Percentiles rank a stretch among this genome's conserved stretches.
phyloP scores from a whole-genome alignment of 2,797 vertebrate genomes.

The Hipposideros larvatus region DNA sequence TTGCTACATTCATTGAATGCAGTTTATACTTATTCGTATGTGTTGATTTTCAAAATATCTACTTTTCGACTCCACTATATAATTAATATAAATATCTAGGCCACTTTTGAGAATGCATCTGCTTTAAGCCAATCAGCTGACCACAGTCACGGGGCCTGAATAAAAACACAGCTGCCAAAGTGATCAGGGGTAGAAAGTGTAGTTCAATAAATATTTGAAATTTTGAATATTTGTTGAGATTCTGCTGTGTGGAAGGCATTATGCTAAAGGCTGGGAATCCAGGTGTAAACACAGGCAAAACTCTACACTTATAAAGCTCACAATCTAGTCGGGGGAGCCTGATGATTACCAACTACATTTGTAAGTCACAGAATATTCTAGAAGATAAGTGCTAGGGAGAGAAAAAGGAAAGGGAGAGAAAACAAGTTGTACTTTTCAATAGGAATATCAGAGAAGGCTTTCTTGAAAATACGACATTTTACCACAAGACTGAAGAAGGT shows the following conservation, averaged over 20 bases:
- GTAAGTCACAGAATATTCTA: not conserved
- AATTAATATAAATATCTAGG: not conserved
- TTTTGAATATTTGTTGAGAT: not conserved
- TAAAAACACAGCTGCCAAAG: not conserved
- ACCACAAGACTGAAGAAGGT: not conserved
- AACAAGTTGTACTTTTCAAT: not conserved
- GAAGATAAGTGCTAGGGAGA: not conserved
- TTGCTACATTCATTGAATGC: not conserved
- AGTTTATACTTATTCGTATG: not conserved
- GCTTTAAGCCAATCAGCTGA: not conserved
- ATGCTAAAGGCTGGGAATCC: not conserved
- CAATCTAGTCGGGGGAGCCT: not conserved
- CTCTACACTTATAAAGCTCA: not conserved
- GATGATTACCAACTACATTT: not conserved
- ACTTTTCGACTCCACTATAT: not conserved
- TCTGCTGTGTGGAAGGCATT: not conserved
- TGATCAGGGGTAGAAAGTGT: fast-evolving
- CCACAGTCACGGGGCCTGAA: not conserved
- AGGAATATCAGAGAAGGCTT: not conserved
- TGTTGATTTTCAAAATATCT: not conserved
- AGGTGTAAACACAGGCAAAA: not conserved
- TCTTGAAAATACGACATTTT: not conserved
- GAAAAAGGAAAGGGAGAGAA: not conserved
- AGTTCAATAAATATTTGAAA: not conserved
- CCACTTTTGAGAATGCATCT: not conserved